Conservation (phyloP, 2,797 vertebrate species). For the Lagodon rhomboides region DNA sequence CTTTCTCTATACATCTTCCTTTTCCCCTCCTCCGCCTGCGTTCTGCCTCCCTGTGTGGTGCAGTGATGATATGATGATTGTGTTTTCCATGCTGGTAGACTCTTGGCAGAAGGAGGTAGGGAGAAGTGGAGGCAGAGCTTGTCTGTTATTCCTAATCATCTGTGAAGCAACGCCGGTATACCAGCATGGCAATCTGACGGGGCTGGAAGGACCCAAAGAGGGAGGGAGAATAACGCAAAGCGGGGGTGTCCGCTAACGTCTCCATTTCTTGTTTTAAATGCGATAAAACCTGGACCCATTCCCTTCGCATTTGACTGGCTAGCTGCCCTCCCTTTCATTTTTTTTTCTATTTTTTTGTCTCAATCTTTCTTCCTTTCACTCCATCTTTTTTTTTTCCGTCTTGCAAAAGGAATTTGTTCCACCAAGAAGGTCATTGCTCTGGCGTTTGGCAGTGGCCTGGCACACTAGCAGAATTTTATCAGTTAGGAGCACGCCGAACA, state of each 20-base stretch:
- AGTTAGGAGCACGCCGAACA: conserved; percentile 75
- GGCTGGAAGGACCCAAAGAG: conserved; percentile 30
- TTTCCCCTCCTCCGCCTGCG: conserved; percentile 25
- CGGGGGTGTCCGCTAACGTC: conserved; percentile 44
- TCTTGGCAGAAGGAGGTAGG: conserved; percentile 58
- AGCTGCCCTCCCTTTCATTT: conserved; percentile 30
- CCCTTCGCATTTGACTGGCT: conserved; percentile 48
- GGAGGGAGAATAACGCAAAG: conserved; percentile 30
- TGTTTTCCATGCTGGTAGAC: conserved; percentile 60
- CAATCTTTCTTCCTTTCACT: conserved; percentile 38
- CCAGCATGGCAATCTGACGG: conserved; percentile 49
- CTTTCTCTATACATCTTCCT: conserved; percentile 21
- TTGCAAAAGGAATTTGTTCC: conserved; percentile 54
- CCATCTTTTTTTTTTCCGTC: conserved; percentile 33
- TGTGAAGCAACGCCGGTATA: conserved; percentile 58
- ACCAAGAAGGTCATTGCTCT: conserved; percentile 74
- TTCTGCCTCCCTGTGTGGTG: conserved; percentile 52
- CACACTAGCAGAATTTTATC: conserved; percentile 80
- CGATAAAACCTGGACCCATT: conserved; percentile 58
- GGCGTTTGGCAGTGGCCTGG: conserved; percentile 69
- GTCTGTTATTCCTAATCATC: conserved; percentile 69
- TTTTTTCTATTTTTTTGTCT: conserved; percentile 23
- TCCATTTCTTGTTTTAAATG: conserved; percentile 66
- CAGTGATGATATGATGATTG: conserved; percentile 61
- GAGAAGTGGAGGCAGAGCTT: conserved; percentile 56